These are phyloP conservation scores for Alosa alosa DNA, from an alignment of 2,113 vertebrate species.

Conservation along the genomic window DNA sequence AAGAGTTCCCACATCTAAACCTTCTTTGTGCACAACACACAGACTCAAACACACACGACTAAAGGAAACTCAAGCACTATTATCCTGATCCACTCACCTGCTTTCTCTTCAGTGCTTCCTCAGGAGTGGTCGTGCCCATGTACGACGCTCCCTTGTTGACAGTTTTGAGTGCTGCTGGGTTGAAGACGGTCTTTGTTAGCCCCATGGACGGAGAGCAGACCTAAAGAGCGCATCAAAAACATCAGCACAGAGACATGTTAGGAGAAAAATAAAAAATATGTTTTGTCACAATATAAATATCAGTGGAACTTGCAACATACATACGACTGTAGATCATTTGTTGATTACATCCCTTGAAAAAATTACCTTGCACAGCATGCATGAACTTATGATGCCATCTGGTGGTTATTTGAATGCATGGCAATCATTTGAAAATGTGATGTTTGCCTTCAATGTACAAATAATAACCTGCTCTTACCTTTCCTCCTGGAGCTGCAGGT, in stretches of 20 bases:
- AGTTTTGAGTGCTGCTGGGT: slow-evolving; percentile 89
- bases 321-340: not conserved
- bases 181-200: slow-evolving; percentile 97
- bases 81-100: slow-evolving; percentile 69
- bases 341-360: not conserved
- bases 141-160: slow-evolving; percentile 80
- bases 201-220: slow-evolving; percentile 92
- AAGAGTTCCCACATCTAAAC: not conserved
- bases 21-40: not conserved
- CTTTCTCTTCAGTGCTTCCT: slow-evolving; percentile 92
- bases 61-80: not conserved
- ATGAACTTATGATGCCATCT: not conserved
- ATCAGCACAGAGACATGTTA: not conserved
- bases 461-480: slow-evolving; percentile 72
- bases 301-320: not conserved
- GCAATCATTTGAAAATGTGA: not conserved
- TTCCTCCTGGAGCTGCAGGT: slow-evolving; percentile 80
- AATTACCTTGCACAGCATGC: not conserved
- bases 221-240: slow-evolving; percentile 56
- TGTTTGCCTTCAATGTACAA: not conserved
- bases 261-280: not conserved
- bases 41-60: not conserved
- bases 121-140: slow-evolving; percentile 69
- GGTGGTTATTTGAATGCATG: not conserved
- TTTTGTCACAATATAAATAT: not conserved